These are phyloP conservation scores for Acanthurus lineatus DNA, from an alignment of 2,797 vertebrate species.

Conservation along the genomic window DNA sequence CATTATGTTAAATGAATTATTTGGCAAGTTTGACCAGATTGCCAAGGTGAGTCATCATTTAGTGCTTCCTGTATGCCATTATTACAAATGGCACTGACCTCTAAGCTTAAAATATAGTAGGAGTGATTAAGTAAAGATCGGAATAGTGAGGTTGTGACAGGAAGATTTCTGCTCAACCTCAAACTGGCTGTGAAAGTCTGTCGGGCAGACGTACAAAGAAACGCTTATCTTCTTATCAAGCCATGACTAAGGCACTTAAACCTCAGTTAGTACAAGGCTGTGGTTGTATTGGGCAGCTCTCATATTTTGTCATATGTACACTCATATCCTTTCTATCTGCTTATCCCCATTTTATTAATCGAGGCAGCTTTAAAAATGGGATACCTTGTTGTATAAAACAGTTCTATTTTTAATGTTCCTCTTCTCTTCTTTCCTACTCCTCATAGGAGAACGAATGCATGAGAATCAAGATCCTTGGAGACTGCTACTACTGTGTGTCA, in stretches of 20 bases:
- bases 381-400: slow-evolving; percentile 3
- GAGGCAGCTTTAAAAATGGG: not conserved
- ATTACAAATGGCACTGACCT: not conserved
- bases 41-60: slow-evolving; percentile 88
- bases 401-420: slow-evolving; percentile 28
- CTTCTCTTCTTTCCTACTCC: too few species aligned
- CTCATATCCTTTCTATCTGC: not conserved
- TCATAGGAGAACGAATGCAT: slow-evolving; percentile 96
- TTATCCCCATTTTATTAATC: not conserved
- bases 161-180: slow-evolving; percentile 10
- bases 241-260: slow-evolving; percentile 4
- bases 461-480: slow-evolving; percentile 97
- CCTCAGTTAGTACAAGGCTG: not conserved
- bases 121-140: slow-evolving; percentile 1
- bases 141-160: slow-evolving; percentile 2
- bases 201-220: slow-evolving; percentile 17
- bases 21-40: slow-evolving; percentile 97
- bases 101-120: not conserved
- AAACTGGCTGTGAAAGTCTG: slow-evolving; percentile 18
- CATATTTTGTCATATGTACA: not conserved
- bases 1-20: slow-evolving; percentile 95
- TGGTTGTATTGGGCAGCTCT: not conserved
- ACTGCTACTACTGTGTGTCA: slow-evolving; percentile 97
- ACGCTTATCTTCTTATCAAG: slow-evolving; percentile 18
- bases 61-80: slow-evolving; percentile 88